Base-by-base conservation (phyloP, 1,140 invertebrate genomes). In the Chrysoperla carnea region DNA sequence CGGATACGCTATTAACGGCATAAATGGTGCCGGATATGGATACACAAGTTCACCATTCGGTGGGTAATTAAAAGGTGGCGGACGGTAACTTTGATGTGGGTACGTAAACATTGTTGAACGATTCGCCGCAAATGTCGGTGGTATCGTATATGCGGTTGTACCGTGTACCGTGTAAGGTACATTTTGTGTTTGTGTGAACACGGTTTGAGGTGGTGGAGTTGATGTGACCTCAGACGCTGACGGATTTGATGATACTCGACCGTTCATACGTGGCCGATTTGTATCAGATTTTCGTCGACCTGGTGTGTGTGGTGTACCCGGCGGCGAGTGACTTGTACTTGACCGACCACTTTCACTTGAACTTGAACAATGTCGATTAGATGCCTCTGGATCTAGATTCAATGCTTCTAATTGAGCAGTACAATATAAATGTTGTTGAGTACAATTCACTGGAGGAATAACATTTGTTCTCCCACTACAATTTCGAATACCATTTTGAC, bases 11-110 rank as follows among this genome's bases (percentile, higher is more conserved):
- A 40, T 46, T 23, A 48, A 50, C 40, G 54, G 54, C 40, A 60
- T 56, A 12, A 59, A 67, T 50, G 63, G 63, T 55, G 61, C 64
- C 48, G 57, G 58, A 14, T 60, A 56, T 27, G 69, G 59, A 60
- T 63, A 67, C 6, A 62, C 50, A 31, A 60, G 55, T 39, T 64
- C 52, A 40, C 63, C 52, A 47, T 65, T 68, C n/a, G 63, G 62
- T 14, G 57, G 61, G 28, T 63, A 62, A 43, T 64, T 57, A 17
- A 67, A 62, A 42, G 64, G 57, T n/a, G 57, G 49, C 27, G 45
- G 45, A 14, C 13, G 40, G 29, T 17, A 42, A 27, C 7, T 23
- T 45, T 12, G 49, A 41, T 12, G 41, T 48, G 12, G 31, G 49
- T 38, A 12, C 51, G 52, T 43, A 50, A 49, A 36, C 36, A 41